Percentiles rank a stretch among this genome's conserved stretches.
These are phyloP conservation scores for Hypothenemus hampei DNA, from an alignment of 1,140 invertebrate species.

Conservation along the genomic window DNA sequence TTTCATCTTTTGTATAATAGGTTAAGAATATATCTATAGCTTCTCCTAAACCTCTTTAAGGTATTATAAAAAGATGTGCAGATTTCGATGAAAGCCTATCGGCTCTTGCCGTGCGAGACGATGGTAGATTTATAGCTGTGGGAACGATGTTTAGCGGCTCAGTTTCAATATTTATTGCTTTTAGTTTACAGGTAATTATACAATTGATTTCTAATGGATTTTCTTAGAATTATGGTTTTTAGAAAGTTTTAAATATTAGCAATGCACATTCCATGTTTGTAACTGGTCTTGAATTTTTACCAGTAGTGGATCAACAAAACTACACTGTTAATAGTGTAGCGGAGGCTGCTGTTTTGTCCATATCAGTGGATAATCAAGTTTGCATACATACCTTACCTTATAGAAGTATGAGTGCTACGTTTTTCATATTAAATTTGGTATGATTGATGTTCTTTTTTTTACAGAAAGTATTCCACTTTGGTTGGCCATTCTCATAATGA, in stretches of 20 bases:
- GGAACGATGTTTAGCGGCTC: constrained; percentile 90
- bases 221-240: constrained; percentile 38
- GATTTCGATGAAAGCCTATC: constrained; percentile 70
- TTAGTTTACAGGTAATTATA: constrained; percentile 75
- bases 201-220: background rate
- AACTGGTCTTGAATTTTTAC: constrained; percentile 86
- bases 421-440: constrained; percentile 23
- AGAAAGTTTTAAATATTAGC: constrained; percentile 75
- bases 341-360: constrained; percentile 84
- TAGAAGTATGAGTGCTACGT: constrained; percentile 55
- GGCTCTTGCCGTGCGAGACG: constrained; percentile 80
- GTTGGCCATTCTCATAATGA: constrained; percentile 67
- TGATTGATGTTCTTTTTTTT: constrained; percentile 41
- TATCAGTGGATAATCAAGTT: constrained; percentile 91
- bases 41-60: background rate
- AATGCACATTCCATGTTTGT: constrained; percentile 91
- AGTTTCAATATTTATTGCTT: constrained; percentile 85
- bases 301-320: constrained; percentile 49
- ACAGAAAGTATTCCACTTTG: constrained; percentile 72
- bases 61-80: constrained; percentile 48
- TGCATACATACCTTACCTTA: constrained; percentile 83
- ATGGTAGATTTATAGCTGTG: constrained; percentile 86
- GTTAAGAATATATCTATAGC: background rate
- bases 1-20: constrained; percentile 13
- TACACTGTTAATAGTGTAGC: constrained; percentile 62